Base-by-base conservation (phyloP, 92 coral and sea anemone genomes). In the Zoanthus gigantus region DNA sequence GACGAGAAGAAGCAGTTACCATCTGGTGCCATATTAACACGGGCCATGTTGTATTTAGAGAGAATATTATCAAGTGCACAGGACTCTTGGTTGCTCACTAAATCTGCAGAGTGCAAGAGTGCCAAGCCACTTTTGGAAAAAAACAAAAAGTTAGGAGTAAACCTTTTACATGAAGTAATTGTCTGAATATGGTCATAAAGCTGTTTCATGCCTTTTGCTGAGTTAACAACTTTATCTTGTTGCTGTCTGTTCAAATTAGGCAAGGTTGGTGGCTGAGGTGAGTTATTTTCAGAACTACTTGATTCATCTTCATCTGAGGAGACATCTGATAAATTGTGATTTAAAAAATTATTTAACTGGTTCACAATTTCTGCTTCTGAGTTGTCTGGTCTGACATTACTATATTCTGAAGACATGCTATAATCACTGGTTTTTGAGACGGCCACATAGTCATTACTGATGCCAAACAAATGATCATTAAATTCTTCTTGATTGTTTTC, bases 1-100 rank as follows among this genome's bases (percentile, higher is more conserved):
- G 92, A 84, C 8, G 18, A 31, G 52, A 92, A 92, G 83, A 92
- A 92, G 57, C 90, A 92, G 80, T 85, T 92, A 15, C 94, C 92
- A 73, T 92, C 81, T 17, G 88, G 88, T 74, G 88, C 68, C 44
- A 76, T 46, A 32, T 28, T 37, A 11, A 90, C 78, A 47, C 93
- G 28, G 17, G 77, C 88, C 93, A 90, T 90, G 66, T 78, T 79
- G 79, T 80, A 81, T 65, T 76, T 90, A 6, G 91, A 28, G 28
- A 87, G 23, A 45, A 79, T 68, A 87, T 57, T 71, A 52, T 90
- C 88, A 7, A 90, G 74, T 48, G 81, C 28, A 14, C 63, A 76
- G 11, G 90, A 77, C 86, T 85, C 74, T 57, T 61, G 32, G 15
- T 71, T 72, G 85, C 67, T 37, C 42, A 37, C 42, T 37, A 37